Conservation (phyloP, 2,113 vertebrate species). For the Dipodomys merriami region DNA sequence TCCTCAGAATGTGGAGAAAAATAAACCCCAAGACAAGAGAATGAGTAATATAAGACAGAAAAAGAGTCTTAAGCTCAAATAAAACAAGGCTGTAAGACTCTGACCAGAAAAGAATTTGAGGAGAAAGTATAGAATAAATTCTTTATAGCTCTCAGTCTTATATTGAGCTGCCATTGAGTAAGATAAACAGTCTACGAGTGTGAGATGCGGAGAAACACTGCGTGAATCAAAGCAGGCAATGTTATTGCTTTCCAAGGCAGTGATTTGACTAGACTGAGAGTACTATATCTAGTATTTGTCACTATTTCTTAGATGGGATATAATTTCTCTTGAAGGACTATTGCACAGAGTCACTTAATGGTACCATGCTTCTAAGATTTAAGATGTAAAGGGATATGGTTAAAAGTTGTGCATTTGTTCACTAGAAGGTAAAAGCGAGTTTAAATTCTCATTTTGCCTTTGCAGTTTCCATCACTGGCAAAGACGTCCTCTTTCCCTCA, state of each 20-base stretch:
- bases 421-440: conserved; percentile 60
- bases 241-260: conserved; percentile 75
- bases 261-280: conserved; percentile 26
- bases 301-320: conserved; percentile 62
- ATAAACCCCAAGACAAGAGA: conserved; percentile 37
- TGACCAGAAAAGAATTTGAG: conserved; percentile 68
- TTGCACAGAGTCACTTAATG: conserved; percentile 67
- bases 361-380: conserved; percentile 79
- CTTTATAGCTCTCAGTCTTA: conserved; percentile 70
- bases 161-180: conserved; percentile 75
- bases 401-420: conserved; percentile 65
- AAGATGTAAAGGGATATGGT: conserved; percentile 73
- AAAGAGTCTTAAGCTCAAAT: conserved; percentile 61
- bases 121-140: conserved; percentile 73
- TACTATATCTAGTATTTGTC: conserved; percentile 70
- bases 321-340: conserved; percentile 79
- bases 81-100: conserved; percentile 69
- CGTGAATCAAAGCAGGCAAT: conserved; percentile 74
- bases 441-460: conserved; percentile 69
- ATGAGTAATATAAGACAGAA: background rate
- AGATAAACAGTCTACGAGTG: conserved; percentile 75
- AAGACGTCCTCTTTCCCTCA: conserved; percentile 10
- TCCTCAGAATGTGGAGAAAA: conserved; percentile 17
- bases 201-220: conserved; percentile 73
- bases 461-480: conserved; percentile 71